Percentiles rank a stretch among this genome's conserved stretches.
phyloP scores from a whole-genome alignment of 30 jellyfish, hydroid and myxozoan genomes.

The Hydra vulgaris region DNA sequence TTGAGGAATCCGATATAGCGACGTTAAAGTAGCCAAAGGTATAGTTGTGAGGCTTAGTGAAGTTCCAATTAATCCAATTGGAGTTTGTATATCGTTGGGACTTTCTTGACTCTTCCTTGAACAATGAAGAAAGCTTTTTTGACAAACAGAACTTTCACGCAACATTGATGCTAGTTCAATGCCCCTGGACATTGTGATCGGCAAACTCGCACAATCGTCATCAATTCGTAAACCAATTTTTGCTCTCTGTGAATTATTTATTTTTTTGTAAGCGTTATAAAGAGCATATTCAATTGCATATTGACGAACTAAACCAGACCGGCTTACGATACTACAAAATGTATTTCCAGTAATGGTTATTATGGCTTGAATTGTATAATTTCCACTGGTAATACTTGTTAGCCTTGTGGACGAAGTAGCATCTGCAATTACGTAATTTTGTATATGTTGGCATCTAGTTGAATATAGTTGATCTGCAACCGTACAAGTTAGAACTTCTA shows the following conservation, averaged over 20 bases:
- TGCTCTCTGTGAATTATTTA: constrained; percentile 24
- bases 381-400: constrained; percentile 31
- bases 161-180: constrained; percentile 77
- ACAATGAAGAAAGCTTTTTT: constrained; percentile 64
- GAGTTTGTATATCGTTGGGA: constrained; percentile 11
- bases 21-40: constrained; percentile 79
- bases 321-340: constrained; percentile 16
- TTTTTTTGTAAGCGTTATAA: constrained; percentile 19
- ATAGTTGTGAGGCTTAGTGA: constrained; percentile 56
- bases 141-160: constrained; percentile 78
- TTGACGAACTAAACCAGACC: constrained; percentile 40
- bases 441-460: not conserved
- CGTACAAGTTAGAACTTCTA: no score
- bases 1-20: constrained; percentile 64
- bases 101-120: constrained; percentile 20
- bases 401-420: constrained; percentile 1
- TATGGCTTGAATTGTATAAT: constrained; percentile 63
- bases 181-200: constrained; percentile 76
- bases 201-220: constrained; percentile 55
- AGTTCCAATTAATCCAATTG: constrained; percentile 74
- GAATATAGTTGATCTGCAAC: no score
- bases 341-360: constrained; percentile 37
- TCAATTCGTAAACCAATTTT: constrained; percentile 70
- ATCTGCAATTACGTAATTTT: not conserved
- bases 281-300: constrained; percentile 64